phyloP scores from a whole-genome alignment of 2,113 vertebrate genomes.

The Gorsachius goisagi region DNA sequence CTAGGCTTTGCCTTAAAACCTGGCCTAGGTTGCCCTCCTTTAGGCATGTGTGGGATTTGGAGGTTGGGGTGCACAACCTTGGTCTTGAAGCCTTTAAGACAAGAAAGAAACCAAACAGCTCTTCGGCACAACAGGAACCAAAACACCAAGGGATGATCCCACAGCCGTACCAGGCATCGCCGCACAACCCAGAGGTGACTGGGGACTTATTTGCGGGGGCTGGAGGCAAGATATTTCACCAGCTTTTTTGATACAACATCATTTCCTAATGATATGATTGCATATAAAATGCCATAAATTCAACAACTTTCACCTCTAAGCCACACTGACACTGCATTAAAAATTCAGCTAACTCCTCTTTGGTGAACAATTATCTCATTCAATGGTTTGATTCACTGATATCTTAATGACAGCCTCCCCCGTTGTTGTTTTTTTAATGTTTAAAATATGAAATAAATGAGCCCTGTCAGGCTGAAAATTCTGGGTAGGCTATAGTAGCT shows the following conservation, averaged over 20 bases:
- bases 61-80: rapidly evolving
- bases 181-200: background rate
- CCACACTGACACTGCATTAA: conserved; percentile 28
- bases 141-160: background rate
- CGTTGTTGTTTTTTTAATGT: conserved; percentile 64
- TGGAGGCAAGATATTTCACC: background rate
- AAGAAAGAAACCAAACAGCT: background rate
- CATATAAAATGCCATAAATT: background rate
- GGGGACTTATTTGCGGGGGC: rapidly evolving
- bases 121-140: background rate
- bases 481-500: conserved; percentile 44
- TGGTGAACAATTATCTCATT: conserved; percentile 68
- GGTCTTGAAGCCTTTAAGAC: background rate
- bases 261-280: too few relatives aligned
- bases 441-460: conserved; percentile 73
- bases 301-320: background rate
- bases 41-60: background rate
- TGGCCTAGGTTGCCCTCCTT: background rate
- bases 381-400: conserved; percentile 73
- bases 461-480: conserved; percentile 60
- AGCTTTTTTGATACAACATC: background rate
- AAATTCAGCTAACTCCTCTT: conserved; percentile 59
- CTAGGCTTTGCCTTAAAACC: background rate
- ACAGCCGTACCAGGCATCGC: background rate
- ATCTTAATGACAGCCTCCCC: conserved; percentile 73